Conservation (phyloP, 1,140 invertebrate genomes). For the Thaumatotibia leucotreta region DNA sequence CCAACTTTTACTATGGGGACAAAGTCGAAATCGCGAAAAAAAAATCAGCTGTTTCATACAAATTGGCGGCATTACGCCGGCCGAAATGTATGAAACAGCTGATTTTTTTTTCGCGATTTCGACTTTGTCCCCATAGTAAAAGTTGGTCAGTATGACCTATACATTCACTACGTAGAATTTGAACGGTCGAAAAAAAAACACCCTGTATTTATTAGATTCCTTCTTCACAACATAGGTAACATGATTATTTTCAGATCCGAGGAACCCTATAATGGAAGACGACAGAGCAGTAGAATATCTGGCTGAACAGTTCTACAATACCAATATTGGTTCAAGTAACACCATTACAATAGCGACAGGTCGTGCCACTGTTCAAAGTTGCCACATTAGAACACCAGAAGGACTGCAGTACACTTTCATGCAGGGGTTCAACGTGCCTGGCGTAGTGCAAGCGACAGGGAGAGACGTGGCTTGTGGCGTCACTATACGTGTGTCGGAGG, state of each 20-base stretch:
- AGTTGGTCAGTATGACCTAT: no score
- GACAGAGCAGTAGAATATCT: constrained; percentile 28
- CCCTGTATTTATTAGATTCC: no score
- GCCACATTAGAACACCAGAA: constrained; percentile 17
- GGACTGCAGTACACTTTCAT: constrained; percentile 16
- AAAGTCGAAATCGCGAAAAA: no score
- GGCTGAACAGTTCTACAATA: constrained; percentile 20
- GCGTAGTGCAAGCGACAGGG: not conserved
- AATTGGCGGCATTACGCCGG: no score
- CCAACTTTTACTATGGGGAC: no score
- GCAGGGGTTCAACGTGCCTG: constrained; percentile 15
- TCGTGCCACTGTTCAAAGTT: not conserved
- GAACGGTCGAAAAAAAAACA: no score
- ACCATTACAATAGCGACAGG: constrained; percentile 24
- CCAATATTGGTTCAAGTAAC: constrained; percentile 29
- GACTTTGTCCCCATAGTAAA: no score
- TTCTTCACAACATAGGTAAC: no score
- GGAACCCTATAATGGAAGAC: constrained; percentile 7
- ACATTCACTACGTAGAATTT: no score
- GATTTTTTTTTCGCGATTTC: no score
- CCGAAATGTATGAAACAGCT: no score
- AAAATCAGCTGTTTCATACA: no score
- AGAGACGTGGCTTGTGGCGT: not conserved
- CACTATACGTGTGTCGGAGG: not conserved
- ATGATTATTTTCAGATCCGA: constrained; percentile 15